A percentile compares a stretch with the other conserved stretches of the same genome.
phyloP scores from a whole-genome alignment of 2,888 invertebrate genomes.

The Agonopterix alstromeriana region DNA sequence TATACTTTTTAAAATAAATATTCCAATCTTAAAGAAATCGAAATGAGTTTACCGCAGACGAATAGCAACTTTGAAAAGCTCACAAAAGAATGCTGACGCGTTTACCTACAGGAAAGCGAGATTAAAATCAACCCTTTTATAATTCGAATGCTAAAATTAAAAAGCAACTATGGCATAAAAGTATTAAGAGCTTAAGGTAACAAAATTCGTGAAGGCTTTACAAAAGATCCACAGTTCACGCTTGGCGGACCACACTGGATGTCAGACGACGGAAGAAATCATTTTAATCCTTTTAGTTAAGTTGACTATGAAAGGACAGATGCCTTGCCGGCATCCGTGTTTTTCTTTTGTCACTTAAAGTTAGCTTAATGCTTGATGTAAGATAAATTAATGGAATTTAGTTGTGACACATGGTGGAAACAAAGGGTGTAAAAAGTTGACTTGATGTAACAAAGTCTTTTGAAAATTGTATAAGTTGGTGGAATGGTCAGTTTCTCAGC shows the following conservation, averaged over 20 bases:
- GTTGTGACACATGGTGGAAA: conserved; percentile 4
- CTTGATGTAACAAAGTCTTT: too few species aligned
- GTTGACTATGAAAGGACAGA: conserved; percentile 75
- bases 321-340: conserved; percentile 57
- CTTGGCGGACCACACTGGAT: conserved; percentile 69
- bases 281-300: conserved; percentile 77
- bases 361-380: conserved; percentile 41
- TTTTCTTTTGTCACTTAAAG: conserved; percentile 59
- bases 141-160: conserved; percentile 62
- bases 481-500: too few species aligned
- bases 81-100: conserved; percentile 50
- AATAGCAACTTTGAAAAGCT: conserved; percentile 35
- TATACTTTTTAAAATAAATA: conserved; percentile 21
- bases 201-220: conserved; percentile 52
- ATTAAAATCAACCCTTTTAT: conserved; percentile 70
- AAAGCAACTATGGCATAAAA: conserved; percentile 70
- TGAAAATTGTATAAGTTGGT: too few species aligned
- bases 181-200: conserved; percentile 74
- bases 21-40: conserved; percentile 30
- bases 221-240: conserved; percentile 70
- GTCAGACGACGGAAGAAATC: conserved; percentile 73
- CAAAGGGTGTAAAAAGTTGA: neutral
- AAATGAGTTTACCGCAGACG: conserved; percentile 46
- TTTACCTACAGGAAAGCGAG: conserved; percentile 56
- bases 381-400: conserved; percentile 32